Evolutionary conservation across 53 echinoderm and acorn worm genomes (phyloP).

Genomic region (Zoroaster sp.): DNA sequence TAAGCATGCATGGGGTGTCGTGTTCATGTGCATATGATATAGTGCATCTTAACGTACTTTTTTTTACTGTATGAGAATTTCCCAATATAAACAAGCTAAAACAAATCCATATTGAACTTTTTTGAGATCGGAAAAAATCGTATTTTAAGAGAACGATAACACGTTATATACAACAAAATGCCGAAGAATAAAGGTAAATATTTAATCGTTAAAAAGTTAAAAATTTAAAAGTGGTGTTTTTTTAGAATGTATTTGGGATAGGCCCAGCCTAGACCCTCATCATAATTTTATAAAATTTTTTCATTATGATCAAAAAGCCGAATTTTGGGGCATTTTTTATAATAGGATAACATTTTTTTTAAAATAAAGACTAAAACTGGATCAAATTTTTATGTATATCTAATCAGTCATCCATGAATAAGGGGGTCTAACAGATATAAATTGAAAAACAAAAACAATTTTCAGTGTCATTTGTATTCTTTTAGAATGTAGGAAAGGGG

Average conservation of each 20-base stretch:
- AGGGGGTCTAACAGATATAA: not conserved
- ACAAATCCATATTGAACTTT: not conserved
- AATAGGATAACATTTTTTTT: not conserved
- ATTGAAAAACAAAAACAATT: not conserved
- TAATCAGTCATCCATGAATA: not conserved
- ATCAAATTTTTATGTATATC: not conserved
- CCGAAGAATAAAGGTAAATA: conserved; percentile 43
- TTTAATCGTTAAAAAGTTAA: not conserved
- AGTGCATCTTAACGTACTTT: too few species aligned
- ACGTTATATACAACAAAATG: not conserved
- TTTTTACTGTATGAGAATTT: too few species aligned
- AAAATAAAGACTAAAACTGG: too few species aligned
- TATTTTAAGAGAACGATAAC: not conserved
- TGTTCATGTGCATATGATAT: not conserved
- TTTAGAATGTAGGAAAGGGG: conserved; percentile 87
- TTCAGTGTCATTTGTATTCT: not conserved
- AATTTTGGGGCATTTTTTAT: too few species aligned
- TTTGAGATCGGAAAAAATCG: not conserved
- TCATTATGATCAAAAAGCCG: too few species aligned
- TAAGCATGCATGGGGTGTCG: not conserved
- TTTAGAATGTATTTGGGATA: not conserved
- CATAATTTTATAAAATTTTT: too few species aligned
- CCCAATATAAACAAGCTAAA: not conserved
- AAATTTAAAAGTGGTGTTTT: not conserved
- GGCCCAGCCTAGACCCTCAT: not conserved